These are phyloP conservation scores for Hypotaenidia philippensis DNA, from an alignment of 2,797 vertebrate genomes.

Conservation along the genomic window DNA sequence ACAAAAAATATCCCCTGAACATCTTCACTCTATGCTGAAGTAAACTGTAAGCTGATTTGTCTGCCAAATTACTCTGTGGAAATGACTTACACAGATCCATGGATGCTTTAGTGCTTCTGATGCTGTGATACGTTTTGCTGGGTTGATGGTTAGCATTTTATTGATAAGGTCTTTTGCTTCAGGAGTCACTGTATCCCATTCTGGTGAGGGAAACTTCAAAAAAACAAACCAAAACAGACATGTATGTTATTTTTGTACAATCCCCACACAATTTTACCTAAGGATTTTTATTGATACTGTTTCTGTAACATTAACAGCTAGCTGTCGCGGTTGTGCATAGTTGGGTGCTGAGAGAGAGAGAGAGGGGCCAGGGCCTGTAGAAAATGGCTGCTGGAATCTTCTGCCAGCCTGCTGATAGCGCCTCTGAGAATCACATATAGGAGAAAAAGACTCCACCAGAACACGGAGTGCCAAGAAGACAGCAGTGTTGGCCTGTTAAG, in stretches of 20 bases:
- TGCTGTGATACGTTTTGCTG: constrained; percentile 93
- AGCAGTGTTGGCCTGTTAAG: too few species aligned
- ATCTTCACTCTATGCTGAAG: not conserved
- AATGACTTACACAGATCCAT: constrained; percentile 93
- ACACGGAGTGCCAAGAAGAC: too few species aligned
- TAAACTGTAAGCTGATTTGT: not conserved
- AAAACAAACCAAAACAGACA: not conserved
- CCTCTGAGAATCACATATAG: too few species aligned
- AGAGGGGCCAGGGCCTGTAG: too few species aligned
- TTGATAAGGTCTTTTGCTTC: constrained; percentile 99
- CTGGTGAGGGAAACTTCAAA: constrained; percentile 93
- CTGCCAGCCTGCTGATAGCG: too few species aligned
- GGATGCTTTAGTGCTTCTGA: constrained; percentile 95
- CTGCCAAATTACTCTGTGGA: not conserved
- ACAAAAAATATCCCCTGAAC: not conserved
- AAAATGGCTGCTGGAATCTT: too few species aligned
- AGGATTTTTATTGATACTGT: not conserved
- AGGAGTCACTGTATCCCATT: constrained; percentile 98
- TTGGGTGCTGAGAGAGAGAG: too few species aligned
- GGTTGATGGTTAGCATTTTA: constrained; percentile 98
- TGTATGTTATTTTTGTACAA: not conserved
- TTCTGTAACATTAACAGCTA: not conserved
- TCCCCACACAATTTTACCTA: not conserved
- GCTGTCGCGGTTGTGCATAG: too few species aligned
- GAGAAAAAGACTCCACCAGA: too few species aligned